Evolutionary conservation across 2,113 vertebrate species (phyloP), one percentile per base, ranked within the genome.

Genomic region (Cyanoliseus patagonus): DNA sequence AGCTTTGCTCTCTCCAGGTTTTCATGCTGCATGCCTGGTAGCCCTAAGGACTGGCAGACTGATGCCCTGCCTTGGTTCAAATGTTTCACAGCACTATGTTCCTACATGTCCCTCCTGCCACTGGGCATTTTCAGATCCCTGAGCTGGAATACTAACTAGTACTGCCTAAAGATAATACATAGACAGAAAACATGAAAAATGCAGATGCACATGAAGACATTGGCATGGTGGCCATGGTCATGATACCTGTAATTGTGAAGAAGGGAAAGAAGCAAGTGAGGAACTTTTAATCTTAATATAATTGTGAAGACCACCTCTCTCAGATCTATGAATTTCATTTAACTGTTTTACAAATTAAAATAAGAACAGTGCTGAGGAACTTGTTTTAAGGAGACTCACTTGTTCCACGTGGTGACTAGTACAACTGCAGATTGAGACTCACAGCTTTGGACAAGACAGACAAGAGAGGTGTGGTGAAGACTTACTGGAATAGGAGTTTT

Each of bases 381-480:
- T 74, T 53, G 20, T 25, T 73, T 31, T 44, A 33, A 33, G 30
- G 27, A 46, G n/a, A 46, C 10, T 17, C 31, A 20, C 47, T 55
- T 6, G 2, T 37, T 46, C 47, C 27, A 31, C 0, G 0, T 5
- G n/a, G 17, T 37, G 22, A 55, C 13, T 13, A 39, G 13, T 35
- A 42, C 47, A 59, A 14, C 10, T 63, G 31, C 27, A 46, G 22
- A 46, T 11, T 66, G 66, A 59, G 33, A 31, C 17, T 33, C 35
- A 33, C 19, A 44, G 41, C 27, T 64, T 46, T 44, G 41, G 27
- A 44, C 11, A 53, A 52, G 57, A 63, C 25, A 44, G 25, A 35
- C 15, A 17, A 28, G 33, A 52, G 37, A 31, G 8, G 6, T 25
- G 16, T 51, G 44, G 11, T 61, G 30, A 23, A 49, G n/a, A 41